Evolutionary conservation across 2,113 vertebrate species (phyloP), one percentile per base, ranked within the genome.

Genomic region (Scolopax mira): DNA sequence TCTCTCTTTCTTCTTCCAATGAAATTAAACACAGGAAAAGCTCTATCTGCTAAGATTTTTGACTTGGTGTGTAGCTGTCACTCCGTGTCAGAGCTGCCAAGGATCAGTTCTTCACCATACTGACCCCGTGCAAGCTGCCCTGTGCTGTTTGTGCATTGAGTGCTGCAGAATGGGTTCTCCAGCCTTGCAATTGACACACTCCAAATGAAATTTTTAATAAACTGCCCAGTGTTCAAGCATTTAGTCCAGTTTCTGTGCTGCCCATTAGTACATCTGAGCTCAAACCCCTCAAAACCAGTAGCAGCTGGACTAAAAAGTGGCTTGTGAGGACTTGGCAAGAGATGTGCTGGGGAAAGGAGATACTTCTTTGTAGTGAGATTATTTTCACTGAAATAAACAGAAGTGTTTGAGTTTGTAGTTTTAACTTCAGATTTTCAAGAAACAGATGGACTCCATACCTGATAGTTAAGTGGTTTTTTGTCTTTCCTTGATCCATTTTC

Each of bases 141-240:
- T 17, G 27, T 4, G 3, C 27, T 39, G 9, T 24, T 21, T 0
- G 0, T 57, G 52, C 79, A 10, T 55, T 23, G 13, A 16, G 3
- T 25, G 61, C 3, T 5, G 28, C 81, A 52, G 44, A 23, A 8
- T 4, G 37, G 24, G 41, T 62, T 27, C n/a, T 42, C 28, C 28
- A 35, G 17, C 54, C 64, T 70, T 65, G 42, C 33, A 7, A 3
- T 51, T 35, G 49, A 35, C 80, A 21, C n/a, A 6, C 58, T 58
- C 77, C 18, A 6, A 39, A 17, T 60, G 67, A 27, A 21, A 21
- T 7, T 5, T 18, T 72, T 49, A 18, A 7, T 31, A 0, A 60
- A 9, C 27, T 81, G 21, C 30, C n/a, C 19, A 3, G 18, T 23
- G 46, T 33, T 73, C 23, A 7, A 9, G 64, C 46, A 3, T 52